Evolutionary conservation across 2,888 invertebrate genomes (phyloP), one percentile per base, ranked within the genome.

Genomic region (Autographa pulchrina): DNA sequence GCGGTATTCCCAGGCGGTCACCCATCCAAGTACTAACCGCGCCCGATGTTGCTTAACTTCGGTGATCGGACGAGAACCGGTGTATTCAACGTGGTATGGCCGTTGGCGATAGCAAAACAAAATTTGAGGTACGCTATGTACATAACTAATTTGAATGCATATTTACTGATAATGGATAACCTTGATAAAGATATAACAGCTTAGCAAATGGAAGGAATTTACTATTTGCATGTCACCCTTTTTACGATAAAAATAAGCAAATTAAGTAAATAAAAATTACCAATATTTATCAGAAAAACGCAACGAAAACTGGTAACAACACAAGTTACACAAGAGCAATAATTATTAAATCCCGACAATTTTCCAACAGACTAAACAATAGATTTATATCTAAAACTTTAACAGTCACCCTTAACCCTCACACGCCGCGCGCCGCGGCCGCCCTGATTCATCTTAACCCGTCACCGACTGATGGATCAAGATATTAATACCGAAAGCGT

Each of bases 401-500:
- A 85, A 85, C 84, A 83, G 80, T 74, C 89, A 81, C 80, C 76
- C 73, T 81, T 85, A 91, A 91, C 91, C 91, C 92, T 90, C 89
- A 84, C 88, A 84, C 86, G 85, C 85, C 89, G 16, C 16, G n/a
- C 86, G 85, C 85, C 89, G 16, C 16, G n/a, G n/a, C 48, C 1
- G 87, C 90, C 89, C 92, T 90, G 94, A 95, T 94, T 93, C 92
- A 94, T 94, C 94, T 92, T 91, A 92, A 92, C 92, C 93, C 94
- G 92, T 95, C 94, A 93, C 89, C 91, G 86, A 89, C 86, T 96
- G 95, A 96, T 93, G 94, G 95, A 95, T 96, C 94, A 95, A 96
- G 94, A 95, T 94, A 95, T 94, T 95, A 96, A 95, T 94, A 91
- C 94, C 88, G 84, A 89, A 88, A 93, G 95, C 95, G 95, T 95